A percentile compares a stretch with the other conserved stretches of the same genome.
Evolutionary conservation across 2,888 invertebrate genomes (phyloP).

Genomic region (Melolontha melolontha): DNA sequence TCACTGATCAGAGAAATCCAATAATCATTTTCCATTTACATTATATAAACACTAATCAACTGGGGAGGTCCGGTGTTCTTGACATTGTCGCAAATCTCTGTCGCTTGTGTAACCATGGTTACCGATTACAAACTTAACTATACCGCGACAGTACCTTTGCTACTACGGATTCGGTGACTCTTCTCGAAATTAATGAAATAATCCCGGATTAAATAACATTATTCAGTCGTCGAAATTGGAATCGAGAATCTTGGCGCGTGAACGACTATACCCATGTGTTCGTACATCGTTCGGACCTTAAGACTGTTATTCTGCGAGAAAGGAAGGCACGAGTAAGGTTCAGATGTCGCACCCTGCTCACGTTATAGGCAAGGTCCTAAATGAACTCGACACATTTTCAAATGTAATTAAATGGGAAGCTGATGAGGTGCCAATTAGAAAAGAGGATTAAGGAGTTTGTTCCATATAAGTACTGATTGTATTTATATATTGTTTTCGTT

Average conservation of each 20-base stretch:
- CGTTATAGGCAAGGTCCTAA: neutral
- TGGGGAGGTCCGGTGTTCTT: constrained; percentile 2
- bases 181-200: constrained; percentile 29
- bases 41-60: constrained; percentile 30
- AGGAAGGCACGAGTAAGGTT: neutral
- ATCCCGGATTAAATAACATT: constrained; percentile 33
- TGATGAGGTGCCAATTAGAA: neutral
- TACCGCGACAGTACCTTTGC: neutral
- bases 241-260: neutral
- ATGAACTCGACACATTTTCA: constrained; percentile 8
- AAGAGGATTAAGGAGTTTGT: no score
- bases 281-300: neutral
- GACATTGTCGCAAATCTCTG: neutral
- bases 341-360: constrained; percentile 4
- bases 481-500: no score
- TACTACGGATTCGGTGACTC: neutral
- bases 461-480: no score
- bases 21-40: constrained; percentile 29
- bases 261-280: neutral
- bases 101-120: constrained; percentile 15
- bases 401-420: constrained; percentile 20
- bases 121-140: constrained; percentile 19
- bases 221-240: constrained; percentile 20
- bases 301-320: neutral
- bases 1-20: constrained; percentile 24